Evolutionary conservation across 2,113 vertebrate genomes (phyloP).

Genomic region (Crotophaga sulcirostris): DNA sequence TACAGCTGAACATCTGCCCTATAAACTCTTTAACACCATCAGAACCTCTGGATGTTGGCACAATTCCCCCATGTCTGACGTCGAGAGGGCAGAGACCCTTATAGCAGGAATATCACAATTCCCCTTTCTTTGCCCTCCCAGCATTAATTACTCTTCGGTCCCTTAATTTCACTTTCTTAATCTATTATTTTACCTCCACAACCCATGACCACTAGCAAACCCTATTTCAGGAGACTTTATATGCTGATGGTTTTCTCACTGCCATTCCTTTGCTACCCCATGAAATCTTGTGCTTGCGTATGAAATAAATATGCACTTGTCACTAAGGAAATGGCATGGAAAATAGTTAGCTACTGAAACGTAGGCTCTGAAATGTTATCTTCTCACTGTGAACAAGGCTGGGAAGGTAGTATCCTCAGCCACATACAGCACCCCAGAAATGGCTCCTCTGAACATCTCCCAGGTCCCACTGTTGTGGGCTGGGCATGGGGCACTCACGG

Average conservation of each 20-base stretch:
- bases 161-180: not conserved
- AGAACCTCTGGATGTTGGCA: not conserved
- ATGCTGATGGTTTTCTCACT: not conserved
- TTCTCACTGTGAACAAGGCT: not conserved
- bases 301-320: not conserved
- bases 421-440: not conserved
- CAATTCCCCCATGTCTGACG: not conserved
- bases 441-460: not conserved
- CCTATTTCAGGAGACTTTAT: not conserved
- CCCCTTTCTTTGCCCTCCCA: not conserved
- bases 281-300: not conserved
- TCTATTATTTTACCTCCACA: not conserved
- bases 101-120: not conserved
- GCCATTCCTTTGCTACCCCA: not conserved
- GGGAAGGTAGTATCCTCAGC: not conserved
- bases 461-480: not conserved
- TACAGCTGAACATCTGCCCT: not conserved
- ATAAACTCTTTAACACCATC: not conserved
- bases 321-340: not conserved
- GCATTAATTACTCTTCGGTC: not conserved
- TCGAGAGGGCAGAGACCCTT: not conserved
- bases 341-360: not conserved
- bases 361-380: not conserved
- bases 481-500: accelerated
- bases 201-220: not conserved